Evolutionary conservation across 2,888 invertebrate genomes (phyloP), one percentile per base, ranked within the genome.

Genomic region (Drosophila recens): DNA sequence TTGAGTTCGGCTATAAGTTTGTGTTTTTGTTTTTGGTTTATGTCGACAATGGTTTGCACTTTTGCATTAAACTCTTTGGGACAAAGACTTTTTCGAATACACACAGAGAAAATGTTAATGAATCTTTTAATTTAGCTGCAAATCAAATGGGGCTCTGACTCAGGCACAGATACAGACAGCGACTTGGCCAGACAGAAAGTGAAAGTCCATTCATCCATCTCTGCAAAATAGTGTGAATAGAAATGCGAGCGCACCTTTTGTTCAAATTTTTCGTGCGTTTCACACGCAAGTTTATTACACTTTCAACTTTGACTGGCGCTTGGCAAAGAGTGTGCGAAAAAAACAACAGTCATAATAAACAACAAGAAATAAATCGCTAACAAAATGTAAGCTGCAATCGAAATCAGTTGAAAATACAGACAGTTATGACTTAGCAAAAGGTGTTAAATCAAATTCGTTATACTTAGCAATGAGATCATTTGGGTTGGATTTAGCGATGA

Each of bases 271-370:
- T 73, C 43, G 53, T 83, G 69, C 80, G 69, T 80, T 83, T 82
- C 83, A 73, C 82, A 82, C 82, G 83, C 81, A 83, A 82, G 82
- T 82, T 82, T 82, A 83, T 82, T 83, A 75, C 83, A 83, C 83
- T 82, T 82, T 82, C 83, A 82, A 82, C 82, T 82, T 75, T 82
- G 83, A 68, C 83, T 69, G 54, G 45, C 34, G 49, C 49, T 57
- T 27, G 17, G 20, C 52, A 38, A 10, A 57, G 42, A 61, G 43
- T 69, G 66, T 81, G 75, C 71, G 80, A 79, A 80, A 68, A 40
- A 11, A 42, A 17, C 11, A 40, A 23, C 17, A 45, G 43, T 46
- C 20, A 20, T 63, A 43, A 49, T 40, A 33, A 20, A 52, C 56
- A 49, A 5, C 23, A 38, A 27, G 1, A 11, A 33, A 17, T 58